Base-by-base conservation (phyloP, 2,113 vertebrate species). In the Etheostoma cragini region DNA sequence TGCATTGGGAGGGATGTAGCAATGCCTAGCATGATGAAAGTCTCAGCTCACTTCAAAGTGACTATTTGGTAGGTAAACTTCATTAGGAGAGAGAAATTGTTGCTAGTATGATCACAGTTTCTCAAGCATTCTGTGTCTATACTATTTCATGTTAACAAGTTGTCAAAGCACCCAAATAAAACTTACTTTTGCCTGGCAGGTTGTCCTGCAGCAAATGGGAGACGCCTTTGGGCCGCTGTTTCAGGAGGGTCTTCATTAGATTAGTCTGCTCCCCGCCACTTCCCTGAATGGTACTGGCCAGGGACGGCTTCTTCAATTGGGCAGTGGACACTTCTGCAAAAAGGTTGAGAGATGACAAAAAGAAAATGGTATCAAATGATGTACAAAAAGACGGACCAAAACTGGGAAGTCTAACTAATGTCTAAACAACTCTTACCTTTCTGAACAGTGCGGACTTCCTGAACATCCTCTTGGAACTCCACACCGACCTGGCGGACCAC, bases 181-280 rank as follows among this genome's bases (percentile, higher is more conserved):
- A 75, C 96, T 93, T 94, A 99, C 97, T 94, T 87, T 47, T 88
- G 52, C 96, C 97, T 42, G 97, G 96, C 93, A 99, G 93, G 87
- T 99, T 99, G 85, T 99, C 98, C 92, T 98, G 97, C 80, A 99
- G 96, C 80, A 99, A 90, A 63, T 99, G 98, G 56, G 97, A 98
- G 12, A 99, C 96, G 0, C 93, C 91, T 77, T 97, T 92, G 0
- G 97, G 97, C 10, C 94, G 96, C 83, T 99, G 98, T 77, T 96
- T 97, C 65, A 96, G 86, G 85, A 98, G 92, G n/a, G 94, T 95
- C 89, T 93, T 96, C 82, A 98, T 91, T 63, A 98, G 87, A n/a
- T 86, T 90, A 24, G 15, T 84, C 3, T 64, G 89, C 30, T 95
- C 91, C 54, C 82, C 89, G 53, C 80, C 88, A 0, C 86, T 89